Percentiles rank a stretch among this genome's conserved stretches.
phyloP scores from a whole-genome alignment of 1,140 invertebrate species.

The Euwallacea fornicatus region DNA sequence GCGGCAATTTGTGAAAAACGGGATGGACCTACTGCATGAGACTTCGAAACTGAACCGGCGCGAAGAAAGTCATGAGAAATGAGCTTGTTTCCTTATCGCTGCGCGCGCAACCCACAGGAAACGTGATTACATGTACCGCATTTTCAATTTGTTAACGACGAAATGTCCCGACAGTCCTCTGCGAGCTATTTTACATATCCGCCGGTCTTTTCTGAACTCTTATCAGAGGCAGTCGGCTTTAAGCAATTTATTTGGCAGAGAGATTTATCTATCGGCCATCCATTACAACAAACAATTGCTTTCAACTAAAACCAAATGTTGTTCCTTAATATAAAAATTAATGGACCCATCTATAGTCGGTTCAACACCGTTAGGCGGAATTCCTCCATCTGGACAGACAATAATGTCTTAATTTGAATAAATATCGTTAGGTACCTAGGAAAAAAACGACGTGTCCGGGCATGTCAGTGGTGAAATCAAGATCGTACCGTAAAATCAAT shows the following conservation, averaged over 20 bases:
- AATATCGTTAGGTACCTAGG: slow-evolving; percentile 5
- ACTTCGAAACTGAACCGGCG: too few relatives aligned
- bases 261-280: background rate
- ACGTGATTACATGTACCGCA: too few relatives aligned
- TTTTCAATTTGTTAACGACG: too few relatives aligned
- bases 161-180: too few relatives aligned
- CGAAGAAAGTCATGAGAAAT: too few relatives aligned
- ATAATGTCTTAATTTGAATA: slow-evolving; percentile 32
- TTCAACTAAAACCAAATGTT: background rate
- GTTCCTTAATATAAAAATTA: slow-evolving; percentile 1
- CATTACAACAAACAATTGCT: background rate
- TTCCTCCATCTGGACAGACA: slow-evolving; percentile 3
- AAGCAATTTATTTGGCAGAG: background rate
- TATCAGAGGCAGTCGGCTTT: too few relatives aligned
- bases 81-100: too few relatives aligned
- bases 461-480: slow-evolving; percentile 18
- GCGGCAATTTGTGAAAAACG: too few relatives aligned
- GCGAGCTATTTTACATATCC: too few relatives aligned
- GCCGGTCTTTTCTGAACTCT: too few relatives aligned
- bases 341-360: background rate
- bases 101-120: too few relatives aligned
- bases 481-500: slow-evolving; percentile 18
- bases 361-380: background rate
- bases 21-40: too few relatives aligned
- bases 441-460: slow-evolving; percentile 14